Conservation (phyloP, 2,113 vertebrate species). For the Furnarius figulus region DNA sequence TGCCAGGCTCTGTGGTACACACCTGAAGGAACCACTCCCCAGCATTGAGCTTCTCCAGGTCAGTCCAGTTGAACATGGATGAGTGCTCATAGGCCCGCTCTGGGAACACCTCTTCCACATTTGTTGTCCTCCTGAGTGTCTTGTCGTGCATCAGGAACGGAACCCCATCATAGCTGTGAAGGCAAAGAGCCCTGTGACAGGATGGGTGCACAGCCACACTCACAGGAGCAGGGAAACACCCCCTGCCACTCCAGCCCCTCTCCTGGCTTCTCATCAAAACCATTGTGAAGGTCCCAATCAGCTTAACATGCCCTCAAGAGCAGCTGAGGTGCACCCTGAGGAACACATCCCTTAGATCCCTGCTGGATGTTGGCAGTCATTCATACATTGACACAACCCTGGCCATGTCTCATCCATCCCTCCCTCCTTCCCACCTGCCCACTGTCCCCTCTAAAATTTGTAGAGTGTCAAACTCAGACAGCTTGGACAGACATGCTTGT, state of each 20-base stretch:
- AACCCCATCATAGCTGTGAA: conserved; percentile 86
- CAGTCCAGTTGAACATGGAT: conserved; percentile 93
- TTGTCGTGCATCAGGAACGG: conserved; percentile 92
- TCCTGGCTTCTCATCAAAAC: not conserved
- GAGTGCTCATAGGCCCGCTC: conserved; percentile 77
- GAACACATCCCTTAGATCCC: not conserved
- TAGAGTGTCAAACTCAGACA: fast-evolving
- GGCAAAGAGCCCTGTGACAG: not conserved
- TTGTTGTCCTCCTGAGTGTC: conserved; percentile 89
- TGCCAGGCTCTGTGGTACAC: not conserved
- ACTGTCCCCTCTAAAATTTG: not conserved
- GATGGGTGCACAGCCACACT: fast-evolving
- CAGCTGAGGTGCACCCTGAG: not conserved
- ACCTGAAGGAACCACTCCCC: conserved; percentile 95
- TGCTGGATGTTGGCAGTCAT: not conserved
- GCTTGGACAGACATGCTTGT: not conserved
- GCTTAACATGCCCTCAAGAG: too few relatives aligned
- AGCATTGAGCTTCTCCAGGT: conserved; percentile 88
- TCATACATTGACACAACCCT: not conserved
- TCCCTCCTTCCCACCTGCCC: not conserved
- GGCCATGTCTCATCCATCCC: not conserved
- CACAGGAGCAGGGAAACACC: not conserved
- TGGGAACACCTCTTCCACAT: conserved; percentile 83
- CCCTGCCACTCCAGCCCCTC: not conserved
- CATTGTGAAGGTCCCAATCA: not conserved